Percentiles rank a stretch among this genome's conserved stretches.
phyloP scores from a whole-genome alignment of 2,113 vertebrate species.

The Pachypanchax playfairii region DNA sequence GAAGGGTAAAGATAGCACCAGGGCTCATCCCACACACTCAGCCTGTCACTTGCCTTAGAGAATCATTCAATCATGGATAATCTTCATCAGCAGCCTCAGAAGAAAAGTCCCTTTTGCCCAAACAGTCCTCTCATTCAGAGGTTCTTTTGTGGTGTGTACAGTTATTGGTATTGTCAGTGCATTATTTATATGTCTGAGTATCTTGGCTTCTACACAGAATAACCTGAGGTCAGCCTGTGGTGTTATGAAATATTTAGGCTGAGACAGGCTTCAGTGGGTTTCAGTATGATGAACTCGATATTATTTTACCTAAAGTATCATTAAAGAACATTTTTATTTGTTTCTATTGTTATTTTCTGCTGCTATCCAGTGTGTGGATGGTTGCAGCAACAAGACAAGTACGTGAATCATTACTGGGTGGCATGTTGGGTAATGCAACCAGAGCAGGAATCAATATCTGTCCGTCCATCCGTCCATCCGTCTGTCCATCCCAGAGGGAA shows the following conservation, averaged over 20 bases:
- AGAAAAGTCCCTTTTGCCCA: constrained; percentile 34
- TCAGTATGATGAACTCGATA: constrained; percentile 15
- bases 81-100: constrained; percentile 55
- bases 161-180: constrained; percentile 29
- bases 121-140: constrained; percentile 9
- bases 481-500: too few species aligned
- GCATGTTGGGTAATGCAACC: not conserved
- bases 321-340: constrained; percentile 7
- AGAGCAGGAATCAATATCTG: not conserved
- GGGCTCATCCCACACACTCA: constrained; percentile 65
- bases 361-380: constrained; percentile 16
- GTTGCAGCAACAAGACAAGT: constrained; percentile 45
- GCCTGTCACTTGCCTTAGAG: constrained; percentile 71
- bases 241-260: constrained; percentile 58
- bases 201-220: constrained; percentile 27
- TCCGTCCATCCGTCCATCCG: not conserved
- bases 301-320: constrained; percentile 14
- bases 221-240: constrained; percentile 44
- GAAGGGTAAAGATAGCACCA: constrained; percentile 75
- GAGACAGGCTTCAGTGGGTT: constrained; percentile 14
- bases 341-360: constrained; percentile 16
- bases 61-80: constrained; percentile 67
- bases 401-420: too few species aligned
- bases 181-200: constrained; percentile 52
- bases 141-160: constrained; percentile 23